Conservation (phyloP, 2,113 vertebrate species). For the Romanogobio albipinnatus region DNA sequence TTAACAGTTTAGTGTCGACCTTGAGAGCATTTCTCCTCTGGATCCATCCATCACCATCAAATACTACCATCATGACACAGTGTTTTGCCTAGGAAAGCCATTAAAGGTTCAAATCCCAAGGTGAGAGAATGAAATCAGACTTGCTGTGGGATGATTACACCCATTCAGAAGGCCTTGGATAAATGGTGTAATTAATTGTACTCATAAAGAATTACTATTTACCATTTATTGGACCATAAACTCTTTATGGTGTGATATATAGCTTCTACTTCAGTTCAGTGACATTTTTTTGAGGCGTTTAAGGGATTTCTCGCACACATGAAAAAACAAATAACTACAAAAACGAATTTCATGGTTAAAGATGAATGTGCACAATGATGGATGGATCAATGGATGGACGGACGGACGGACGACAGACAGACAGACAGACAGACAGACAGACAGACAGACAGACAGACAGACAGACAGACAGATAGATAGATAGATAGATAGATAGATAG, state of each 20-base stretch:
- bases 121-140: constrained; percentile 3
- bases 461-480: no score
- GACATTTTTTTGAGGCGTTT: neutral
- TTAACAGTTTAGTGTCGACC: constrained; percentile 38
- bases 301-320: neutral
- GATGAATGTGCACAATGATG: neutral
- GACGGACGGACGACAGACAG: no score
- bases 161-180: neutral
- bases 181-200: constrained; percentile 26
- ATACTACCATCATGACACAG: neutral
- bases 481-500: no score
- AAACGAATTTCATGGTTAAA: neutral
- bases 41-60: constrained; percentile 47
- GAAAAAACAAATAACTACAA: neutral
- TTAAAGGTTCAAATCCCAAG: constrained; percentile 28
- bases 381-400: no score
- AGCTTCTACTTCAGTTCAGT: neutral
- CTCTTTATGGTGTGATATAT: constrained; percentile 13
- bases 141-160: neutral
- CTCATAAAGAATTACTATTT: constrained; percentile 35
- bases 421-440: no score
- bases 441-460: no score
- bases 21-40: constrained; percentile 19
- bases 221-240: constrained; percentile 33
- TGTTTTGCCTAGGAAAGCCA: constrained; percentile 25